Base-by-base conservation (phyloP, 2,113 vertebrate species). In the Mormyrus lacerda region DNA sequence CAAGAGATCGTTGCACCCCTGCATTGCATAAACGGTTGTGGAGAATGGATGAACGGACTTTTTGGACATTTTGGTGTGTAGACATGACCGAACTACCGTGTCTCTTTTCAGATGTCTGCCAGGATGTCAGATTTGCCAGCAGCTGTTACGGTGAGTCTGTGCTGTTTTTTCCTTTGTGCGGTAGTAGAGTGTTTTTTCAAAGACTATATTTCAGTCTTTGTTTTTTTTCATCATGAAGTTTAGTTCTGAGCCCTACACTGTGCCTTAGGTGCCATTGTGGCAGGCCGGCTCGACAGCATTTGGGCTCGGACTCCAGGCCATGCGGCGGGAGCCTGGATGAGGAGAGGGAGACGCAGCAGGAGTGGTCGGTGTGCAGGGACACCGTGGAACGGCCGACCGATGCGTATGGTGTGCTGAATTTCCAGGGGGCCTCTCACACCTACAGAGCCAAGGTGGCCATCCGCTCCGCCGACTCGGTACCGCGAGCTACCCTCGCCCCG, bases 41-140 rank as follows among this genome's bases (percentile, higher is more conserved):
- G 69, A 76, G 17, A 39, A 39, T 76, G 13, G 35, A 76, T 39
- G 44, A 21, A 10, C 1, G 0, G 42, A 2, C 79, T 84, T 84
- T 19, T 35, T 45, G 17, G 42, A 21, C 42, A 42, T 21, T 42
- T 44, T 5, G 5, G 31, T 82, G 15, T 44, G 13, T 7, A 24
- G 2, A 8, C 27, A 21, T 45, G 19, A 24, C 17, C 1, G 21
- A 45, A 3, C 15, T 31, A 92, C 21, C 90, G 31, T 94, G 92
- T 93, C 92, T 92, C 90, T 93, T 31, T 94, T 39, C 92, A 99
- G 98, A 96, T 99, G 98, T 94, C 97, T 99, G 96, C 98, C 98
- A 97, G 98, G 98, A 98, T 99, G 98, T 95, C 98, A 99, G 92
- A 98, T 99, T 93, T 99, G 98, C 94, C 98, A 99, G 93, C 98